Evolutionary conservation across 1,140 invertebrate genomes (phyloP).

Genomic region (Drosophila tristis): DNA sequence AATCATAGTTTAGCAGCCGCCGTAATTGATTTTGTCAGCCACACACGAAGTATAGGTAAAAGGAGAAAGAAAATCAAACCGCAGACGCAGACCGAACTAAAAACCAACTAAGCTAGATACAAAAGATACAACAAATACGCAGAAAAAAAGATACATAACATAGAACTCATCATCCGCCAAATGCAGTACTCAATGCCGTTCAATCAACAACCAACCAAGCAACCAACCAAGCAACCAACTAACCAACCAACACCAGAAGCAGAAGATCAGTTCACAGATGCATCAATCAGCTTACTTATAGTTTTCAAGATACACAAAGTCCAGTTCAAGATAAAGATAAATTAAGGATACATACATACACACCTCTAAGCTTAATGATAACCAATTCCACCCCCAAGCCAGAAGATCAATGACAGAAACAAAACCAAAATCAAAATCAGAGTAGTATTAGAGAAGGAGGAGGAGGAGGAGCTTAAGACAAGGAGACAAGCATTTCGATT

Average conservation of each 20-base stretch:
- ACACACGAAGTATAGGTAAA: slow-evolving; percentile 43
- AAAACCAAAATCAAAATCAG: slow-evolving; percentile 18
- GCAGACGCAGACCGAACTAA: slow-evolving; percentile 63
- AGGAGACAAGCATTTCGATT: slow-evolving; percentile 35
- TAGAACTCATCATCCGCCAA: slow-evolving; percentile 50
- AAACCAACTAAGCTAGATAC: slow-evolving; percentile 59
- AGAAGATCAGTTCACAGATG: slow-evolving; percentile 46
- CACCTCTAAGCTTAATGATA: slow-evolving; percentile 27
- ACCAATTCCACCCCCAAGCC: slow-evolving; percentile 9
- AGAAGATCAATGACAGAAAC: slow-evolving; percentile 31
- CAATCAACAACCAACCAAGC: slow-evolving; percentile 48
- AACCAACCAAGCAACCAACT: not conserved
- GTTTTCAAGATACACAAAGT: slow-evolving; percentile 33
- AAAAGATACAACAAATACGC: slow-evolving; percentile 38
- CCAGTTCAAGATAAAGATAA: slow-evolving; percentile 9
- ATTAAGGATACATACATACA: slow-evolving; percentile 22
- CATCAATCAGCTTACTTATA: slow-evolving; percentile 45
- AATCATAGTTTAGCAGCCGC: slow-evolving; percentile 75
- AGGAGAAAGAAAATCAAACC: slow-evolving; percentile 39
- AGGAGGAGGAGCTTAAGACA: slow-evolving; percentile 3
- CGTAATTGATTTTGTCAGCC: slow-evolving; percentile 70
- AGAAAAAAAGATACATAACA: slow-evolving; percentile 38
- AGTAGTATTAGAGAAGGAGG: slow-evolving; percentile 52
- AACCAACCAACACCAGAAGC: slow-evolving; percentile 13
- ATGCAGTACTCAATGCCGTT: slow-evolving; percentile 64